phyloP scores from a whole-genome alignment of 1,140 invertebrate genomes.

The Diorhabda carinulata region DNA sequence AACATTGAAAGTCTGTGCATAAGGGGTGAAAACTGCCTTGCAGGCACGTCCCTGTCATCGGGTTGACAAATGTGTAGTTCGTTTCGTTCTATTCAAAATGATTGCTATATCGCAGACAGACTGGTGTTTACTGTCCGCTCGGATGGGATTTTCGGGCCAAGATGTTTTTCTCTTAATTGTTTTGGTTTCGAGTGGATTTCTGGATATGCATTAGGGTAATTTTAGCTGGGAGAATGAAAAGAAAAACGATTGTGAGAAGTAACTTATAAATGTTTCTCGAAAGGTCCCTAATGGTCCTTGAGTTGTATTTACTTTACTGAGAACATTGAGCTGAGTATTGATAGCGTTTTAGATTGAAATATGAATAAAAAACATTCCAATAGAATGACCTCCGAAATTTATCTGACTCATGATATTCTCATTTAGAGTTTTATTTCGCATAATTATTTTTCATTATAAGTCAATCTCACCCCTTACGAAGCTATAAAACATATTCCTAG shows the following conservation, averaged over 20 bases:
- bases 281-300: too few species aligned
- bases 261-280: neutral
- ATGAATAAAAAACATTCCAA: too few species aligned
- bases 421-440: too few species aligned
- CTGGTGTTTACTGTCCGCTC: neutral
- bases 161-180: constrained; percentile 10
- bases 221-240: neutral
- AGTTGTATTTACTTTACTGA: too few species aligned
- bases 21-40: constrained; percentile 11
- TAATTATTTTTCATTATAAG: too few species aligned
- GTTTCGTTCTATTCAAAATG: neutral
- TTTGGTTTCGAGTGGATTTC: neutral
- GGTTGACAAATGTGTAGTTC: constrained; percentile 17
- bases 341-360: too few species aligned
- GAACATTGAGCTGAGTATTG: too few species aligned
- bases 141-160: constrained; percentile 1
- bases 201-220: neutral
- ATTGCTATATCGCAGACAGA: constrained; percentile 6
- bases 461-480: too few species aligned
- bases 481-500: too few species aligned
- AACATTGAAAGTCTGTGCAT: neutral
- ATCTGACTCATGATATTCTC: too few species aligned
- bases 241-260: neutral
- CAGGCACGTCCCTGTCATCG: constrained; percentile 10
- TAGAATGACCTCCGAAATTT: too few species aligned